Evolutionary conservation across 2,113 vertebrate genomes (phyloP), one percentile per base, ranked within the genome.

Genomic region (Hyperopisus bebe): DNA sequence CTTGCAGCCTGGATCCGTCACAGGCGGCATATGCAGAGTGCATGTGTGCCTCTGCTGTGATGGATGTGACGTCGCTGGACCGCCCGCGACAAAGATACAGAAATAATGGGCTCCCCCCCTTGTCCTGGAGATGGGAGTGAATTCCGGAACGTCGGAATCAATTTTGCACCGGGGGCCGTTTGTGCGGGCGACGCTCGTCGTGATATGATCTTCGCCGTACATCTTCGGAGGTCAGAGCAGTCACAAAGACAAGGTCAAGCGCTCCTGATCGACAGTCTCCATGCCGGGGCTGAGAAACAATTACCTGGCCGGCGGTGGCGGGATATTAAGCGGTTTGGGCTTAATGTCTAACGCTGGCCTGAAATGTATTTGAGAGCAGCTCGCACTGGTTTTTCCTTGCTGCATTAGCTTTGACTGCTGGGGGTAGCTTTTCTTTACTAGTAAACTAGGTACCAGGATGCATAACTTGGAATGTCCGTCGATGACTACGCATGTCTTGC

Each of bases 191-290:
- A 92, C 91, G 90, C 90, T 92, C 90, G 92, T 91, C 91, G 82
- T 86, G 92, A 93, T 92, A 93, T 92, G 89, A 93, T 93, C 93
- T 93, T 90, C 90, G 91, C 89, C 89, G 89, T 92, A 92, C 86
- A 89, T 91, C 70, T 93, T 91, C 86, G 90, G 91, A 93, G 93
- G 92, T 93, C 92, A 92, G 91, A 90, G 86, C 91, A 92, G 90
- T 91, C 92, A 92, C 90, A 89, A 89, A 89, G 91, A 92, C 92
- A 93, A 92, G 92, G 93, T 93, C 91, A 92, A 88, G 91, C 90
- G 80, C 88, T 90, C 90, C 90, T 92, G 92, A 93, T 91, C 82
- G 89, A 92, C 92, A 90, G 91, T 90, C 91, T 89, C 90, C 89
- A 85, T 88, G 89, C 90, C 84, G 90, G 90, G 66, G 11, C 50